Evolutionary conservation across 2,888 invertebrate species (phyloP), one percentile per base, ranked within the genome.

Genomic region (Campaea margaritaria): DNA sequence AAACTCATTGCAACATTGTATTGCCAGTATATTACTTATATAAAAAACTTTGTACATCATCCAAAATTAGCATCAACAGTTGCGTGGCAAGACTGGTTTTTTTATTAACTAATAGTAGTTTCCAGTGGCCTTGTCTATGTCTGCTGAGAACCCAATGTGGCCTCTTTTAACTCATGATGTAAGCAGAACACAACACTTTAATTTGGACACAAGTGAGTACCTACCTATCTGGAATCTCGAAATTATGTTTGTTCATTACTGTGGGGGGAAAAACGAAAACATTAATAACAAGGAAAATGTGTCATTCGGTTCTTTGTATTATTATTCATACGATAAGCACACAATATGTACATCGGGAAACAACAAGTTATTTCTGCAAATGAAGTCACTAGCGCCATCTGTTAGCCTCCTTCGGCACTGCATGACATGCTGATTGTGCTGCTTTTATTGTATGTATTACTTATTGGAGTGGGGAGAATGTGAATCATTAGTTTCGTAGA

Each of bases 321-420:
- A 12, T 11, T 41, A 34, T 58, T 15, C 41, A 2, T 3, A 21
- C 21, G 5, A 21, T 21, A 21, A n/a, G n/a, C n/a, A n/a, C n/a
- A n/a, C 5, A 21, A 3, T 21, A 3, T 21, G 21, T 21, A 21
- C 21, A 3, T 21, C 3, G 21, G 5, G 21, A 21, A n/a, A n/a
- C n/a, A n/a, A 5, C 21, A 21, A 3, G 21, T 21, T 21, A 2
- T 3, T 21, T 21, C 21, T 21, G 21, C 21, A 21, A n/a, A n/a
- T n/a, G n/a, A n/a, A n/a, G n/a, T 60, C 48, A 21, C 55, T 57
- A 67, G 58, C 70, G 70, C 72, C 72, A 64, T 73, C 73, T 73
- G 56, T 60, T 56, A 38, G 39, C 21, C 48, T 39, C 42, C 51
- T 12, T 31, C 27, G 16, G 49, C 15, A 46, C 21, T 21, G 21